A percentile compares a stretch with the other conserved stretches of the same genome.
Conservation (phyloP, 2,797 vertebrate genomes). For the Podarcis siculus region DNA sequence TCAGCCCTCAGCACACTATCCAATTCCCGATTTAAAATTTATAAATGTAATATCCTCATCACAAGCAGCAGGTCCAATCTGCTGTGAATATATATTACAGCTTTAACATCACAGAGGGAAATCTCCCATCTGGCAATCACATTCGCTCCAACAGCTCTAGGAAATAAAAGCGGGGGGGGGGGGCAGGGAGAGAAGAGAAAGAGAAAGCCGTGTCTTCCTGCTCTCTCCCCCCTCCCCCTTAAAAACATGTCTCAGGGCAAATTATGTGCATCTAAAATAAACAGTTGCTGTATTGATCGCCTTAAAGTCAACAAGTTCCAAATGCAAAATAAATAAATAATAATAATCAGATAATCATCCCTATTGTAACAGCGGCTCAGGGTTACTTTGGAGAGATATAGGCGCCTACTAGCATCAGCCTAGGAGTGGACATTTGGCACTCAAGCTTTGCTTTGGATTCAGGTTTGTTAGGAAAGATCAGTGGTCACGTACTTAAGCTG, state of each 20-base stretch:
- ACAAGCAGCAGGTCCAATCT: slow-evolving; percentile 88
- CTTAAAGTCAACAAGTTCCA: slow-evolving; percentile 86
- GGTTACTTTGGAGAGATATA: slow-evolving; percentile 66
- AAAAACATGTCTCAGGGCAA: slow-evolving; percentile 85
- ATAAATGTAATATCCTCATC: slow-evolving; percentile 89
- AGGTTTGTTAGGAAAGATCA: slow-evolving; percentile 69
- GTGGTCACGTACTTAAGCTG: slow-evolving; percentile 60
- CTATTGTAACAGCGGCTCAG: slow-evolving; percentile 60
- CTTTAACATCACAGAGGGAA: slow-evolving; percentile 89
- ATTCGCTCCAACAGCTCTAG: slow-evolving; percentile 85
- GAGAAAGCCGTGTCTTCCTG: slow-evolving; percentile 64
- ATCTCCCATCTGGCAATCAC: slow-evolving; percentile 89
- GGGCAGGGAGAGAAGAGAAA: slow-evolving; percentile 48
- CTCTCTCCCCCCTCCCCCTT: slow-evolving; percentile 70
- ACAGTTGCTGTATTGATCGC: slow-evolving; percentile 81
- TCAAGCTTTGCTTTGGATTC: slow-evolving; percentile 67
- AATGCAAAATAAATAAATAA: slow-evolving; percentile 71
- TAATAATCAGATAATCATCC: slow-evolving; percentile 41
- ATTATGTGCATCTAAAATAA: slow-evolving; percentile 88
- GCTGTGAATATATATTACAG: slow-evolving; percentile 92
- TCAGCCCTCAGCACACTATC: slow-evolving; percentile 82
- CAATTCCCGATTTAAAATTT: slow-evolving; percentile 87
- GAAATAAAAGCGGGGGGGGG: slow-evolving; percentile 53
- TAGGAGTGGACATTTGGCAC: slow-evolving; percentile 64
- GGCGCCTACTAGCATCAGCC: slow-evolving; percentile 72